phyloP scores from a whole-genome alignment of 2,888 invertebrate species.

The Drosophila austrosaltans region DNA sequence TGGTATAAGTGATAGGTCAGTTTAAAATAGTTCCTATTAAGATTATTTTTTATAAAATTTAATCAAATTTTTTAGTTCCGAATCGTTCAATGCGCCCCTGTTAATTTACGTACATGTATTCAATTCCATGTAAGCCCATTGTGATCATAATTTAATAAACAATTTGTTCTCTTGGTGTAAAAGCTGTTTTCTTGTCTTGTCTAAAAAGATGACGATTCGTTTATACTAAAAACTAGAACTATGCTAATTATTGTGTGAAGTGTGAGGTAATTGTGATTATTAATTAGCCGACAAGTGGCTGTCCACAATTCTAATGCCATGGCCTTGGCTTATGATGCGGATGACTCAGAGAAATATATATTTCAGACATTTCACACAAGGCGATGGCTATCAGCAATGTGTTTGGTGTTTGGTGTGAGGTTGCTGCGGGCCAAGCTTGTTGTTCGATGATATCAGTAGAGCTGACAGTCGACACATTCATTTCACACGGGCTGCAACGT shows the following conservation, averaged over 20 bases:
- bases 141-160: constrained; percentile 57
- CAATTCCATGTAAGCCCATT: constrained; percentile 52
- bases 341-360: constrained; percentile 21
- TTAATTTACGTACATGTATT: constrained; percentile 9
- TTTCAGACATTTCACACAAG: constrained; percentile 47
- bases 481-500: constrained; percentile 61
- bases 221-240: constrained; percentile 50
- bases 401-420: constrained; percentile 22
- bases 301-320: constrained; percentile 3
- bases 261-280: constrained; percentile 33
- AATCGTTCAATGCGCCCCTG: background rate
- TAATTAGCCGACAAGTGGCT: constrained; percentile 8
- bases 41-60: too few relatives aligned
- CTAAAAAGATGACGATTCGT: constrained; percentile 57
- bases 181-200: constrained; percentile 47
- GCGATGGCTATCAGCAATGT: constrained; percentile 45
- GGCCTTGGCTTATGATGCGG: constrained; percentile 42
- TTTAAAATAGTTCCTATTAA: too few relatives aligned
- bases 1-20: too few relatives aligned
- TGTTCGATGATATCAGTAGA: constrained; percentile 72
- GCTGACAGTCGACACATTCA: constrained; percentile 74
- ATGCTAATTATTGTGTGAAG: constrained; percentile 28
- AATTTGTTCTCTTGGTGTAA: constrained; percentile 66
- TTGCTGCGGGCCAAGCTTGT: constrained; percentile 54
- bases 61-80: too few relatives aligned